Evolutionary conservation across 2,113 vertebrate species (phyloP).

Genomic region (Colius striatus): DNA sequence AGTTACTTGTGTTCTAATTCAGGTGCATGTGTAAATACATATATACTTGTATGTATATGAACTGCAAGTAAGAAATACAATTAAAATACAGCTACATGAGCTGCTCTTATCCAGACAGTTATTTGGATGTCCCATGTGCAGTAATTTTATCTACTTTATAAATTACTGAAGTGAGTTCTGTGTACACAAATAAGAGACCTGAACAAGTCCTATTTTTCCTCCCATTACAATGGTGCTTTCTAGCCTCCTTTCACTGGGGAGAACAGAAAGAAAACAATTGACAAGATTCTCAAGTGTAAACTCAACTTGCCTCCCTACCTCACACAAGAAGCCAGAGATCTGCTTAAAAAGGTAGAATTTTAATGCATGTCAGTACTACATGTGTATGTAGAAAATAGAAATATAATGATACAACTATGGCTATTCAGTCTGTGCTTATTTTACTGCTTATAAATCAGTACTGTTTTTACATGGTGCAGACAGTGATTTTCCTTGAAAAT

Average conservation of each 20-base stretch:
- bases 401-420: neutral
- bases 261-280: conserved; percentile 98
- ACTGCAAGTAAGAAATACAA: neutral
- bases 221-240: conserved; percentile 4
- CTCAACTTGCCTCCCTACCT: conserved; percentile 99
- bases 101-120: neutral
- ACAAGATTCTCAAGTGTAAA: conserved; percentile 99
- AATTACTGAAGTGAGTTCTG: neutral
- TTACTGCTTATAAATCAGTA: neutral
- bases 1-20: neutral
- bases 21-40: neutral
- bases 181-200: neutral
- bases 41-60: neutral
- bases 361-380: neutral
- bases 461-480: neutral
- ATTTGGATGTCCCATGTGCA: neutral
- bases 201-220: conserved; percentile 23
- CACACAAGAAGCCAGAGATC: conserved; percentile 98
- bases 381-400: neutral
- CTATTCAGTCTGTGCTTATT: neutral
- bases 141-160: neutral
- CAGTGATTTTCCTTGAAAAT: conserved; percentile 23
- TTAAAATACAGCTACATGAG: neutral
- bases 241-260: conserved; percentile 97
- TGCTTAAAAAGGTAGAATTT: conserved; percentile 92